Conservation (phyloP, 2,888 invertebrate species). For the Leptura quadrifasciata region DNA sequence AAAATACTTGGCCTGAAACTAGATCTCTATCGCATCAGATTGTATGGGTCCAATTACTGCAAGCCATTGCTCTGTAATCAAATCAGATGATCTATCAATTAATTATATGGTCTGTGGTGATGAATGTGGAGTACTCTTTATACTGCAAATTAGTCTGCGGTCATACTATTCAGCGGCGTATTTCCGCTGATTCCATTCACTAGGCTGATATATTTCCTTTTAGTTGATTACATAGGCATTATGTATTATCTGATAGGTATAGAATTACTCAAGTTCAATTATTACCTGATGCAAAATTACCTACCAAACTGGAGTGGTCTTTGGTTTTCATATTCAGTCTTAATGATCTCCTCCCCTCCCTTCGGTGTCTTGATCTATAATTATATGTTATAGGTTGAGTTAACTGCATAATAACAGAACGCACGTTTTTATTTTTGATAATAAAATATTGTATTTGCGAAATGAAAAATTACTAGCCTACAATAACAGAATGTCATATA, state of each 20-base stretch:
- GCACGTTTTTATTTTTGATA: too few species aligned
- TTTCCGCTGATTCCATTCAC: constrained; percentile 26
- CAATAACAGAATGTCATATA: too few species aligned
- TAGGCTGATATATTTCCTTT: constrained; percentile 24
- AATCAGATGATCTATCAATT: constrained; percentile 42
- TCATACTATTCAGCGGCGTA: constrained; percentile 8
- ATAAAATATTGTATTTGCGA: too few species aligned
- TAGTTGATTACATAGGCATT: constrained; percentile 32
- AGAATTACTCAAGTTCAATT: neutral
- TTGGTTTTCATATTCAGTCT: neutral
- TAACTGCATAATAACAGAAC: too few species aligned
- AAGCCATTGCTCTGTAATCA: constrained; percentile 28
- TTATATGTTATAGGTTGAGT: too few species aligned
- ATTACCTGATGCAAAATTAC: constrained; percentile 8
- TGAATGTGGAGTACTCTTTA: constrained; percentile 21
- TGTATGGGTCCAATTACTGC: neutral
- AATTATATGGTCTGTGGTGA: constrained; percentile 29
- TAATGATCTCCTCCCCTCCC: neutral
- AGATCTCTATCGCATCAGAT: neutral
- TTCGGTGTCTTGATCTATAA: too few species aligned
- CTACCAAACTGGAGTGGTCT: neutral
- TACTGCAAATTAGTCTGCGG: constrained; percentile 36
- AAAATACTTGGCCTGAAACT: neutral
- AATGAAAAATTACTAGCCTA: too few species aligned
- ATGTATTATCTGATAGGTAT: constrained; percentile 17